Evolutionary conservation across 2,888 invertebrate genomes (phyloP).

Genomic region (Mystacides longicornis): DNA sequence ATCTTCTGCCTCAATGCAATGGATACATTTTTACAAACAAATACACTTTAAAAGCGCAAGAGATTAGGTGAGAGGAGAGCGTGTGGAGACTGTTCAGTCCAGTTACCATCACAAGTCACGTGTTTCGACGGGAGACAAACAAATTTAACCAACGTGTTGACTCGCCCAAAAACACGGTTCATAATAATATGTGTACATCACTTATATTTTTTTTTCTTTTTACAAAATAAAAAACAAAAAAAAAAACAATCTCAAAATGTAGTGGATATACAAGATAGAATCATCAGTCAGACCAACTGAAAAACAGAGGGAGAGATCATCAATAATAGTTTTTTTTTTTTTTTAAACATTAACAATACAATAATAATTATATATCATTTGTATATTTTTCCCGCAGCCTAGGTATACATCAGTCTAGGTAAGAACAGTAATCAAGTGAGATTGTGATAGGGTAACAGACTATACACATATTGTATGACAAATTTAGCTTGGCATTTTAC

Average conservation of each 20-base stretch:
- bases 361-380: neutral
- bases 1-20: too few relatives aligned
- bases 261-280: neutral
- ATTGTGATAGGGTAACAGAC: neutral
- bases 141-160: conserved; percentile 20
- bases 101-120: conserved; percentile 29
- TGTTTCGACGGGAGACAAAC: conserved; percentile 28
- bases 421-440: neutral
- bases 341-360: neutral
- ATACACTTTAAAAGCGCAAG: conserved; percentile 2
- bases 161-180: conserved; percentile 21
- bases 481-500: too few relatives aligned
- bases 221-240: too few relatives aligned
- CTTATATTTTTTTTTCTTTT: too few relatives aligned
- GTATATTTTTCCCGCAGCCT: neutral
- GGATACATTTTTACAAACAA: too few relatives aligned
- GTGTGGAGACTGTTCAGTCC: conserved; percentile 42
- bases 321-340: neutral
- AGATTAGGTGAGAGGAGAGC: conserved; percentile 41
- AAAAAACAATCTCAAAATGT: neutral
- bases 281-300: neutral
- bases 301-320: neutral
- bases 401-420: neutral
- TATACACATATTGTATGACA: neutral
- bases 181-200: too few relatives aligned